These are phyloP conservation scores for Siniperca chuatsi DNA, from an alignment of 2,113 vertebrate species.

Conservation along the genomic window DNA sequence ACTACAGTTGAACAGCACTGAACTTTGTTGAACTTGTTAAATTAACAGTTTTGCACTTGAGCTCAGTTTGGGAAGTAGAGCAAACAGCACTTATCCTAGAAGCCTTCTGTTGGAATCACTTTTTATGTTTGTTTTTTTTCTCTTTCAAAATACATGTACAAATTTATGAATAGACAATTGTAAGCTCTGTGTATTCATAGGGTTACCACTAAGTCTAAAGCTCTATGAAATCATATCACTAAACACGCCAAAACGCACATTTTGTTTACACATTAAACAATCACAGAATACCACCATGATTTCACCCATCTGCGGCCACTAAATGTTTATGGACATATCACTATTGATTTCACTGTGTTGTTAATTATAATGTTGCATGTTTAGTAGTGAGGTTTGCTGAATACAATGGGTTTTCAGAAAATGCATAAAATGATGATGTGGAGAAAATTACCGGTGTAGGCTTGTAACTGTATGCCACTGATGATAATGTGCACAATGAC, in stretches of 20 bases:
- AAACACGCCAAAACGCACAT: not conserved
- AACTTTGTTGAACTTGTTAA: conserved; percentile 66
- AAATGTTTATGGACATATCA: not conserved
- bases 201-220: not conserved
- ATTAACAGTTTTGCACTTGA: conserved; percentile 49
- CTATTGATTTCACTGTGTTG: not conserved
- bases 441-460: not conserved
- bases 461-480: not conserved
- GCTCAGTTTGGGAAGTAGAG: conserved; percentile 38
- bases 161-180: not conserved
- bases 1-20: conserved; percentile 30
- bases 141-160: not conserved
- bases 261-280: not conserved
- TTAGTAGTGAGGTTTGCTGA: not conserved
- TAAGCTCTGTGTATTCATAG: not conserved
- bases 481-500: not conserved
- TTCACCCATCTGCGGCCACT: not conserved
- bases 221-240: not conserved
- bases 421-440: not conserved
- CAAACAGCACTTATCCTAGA: conserved; percentile 1
- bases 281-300: not conserved
- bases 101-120: not conserved
- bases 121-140: not conserved
- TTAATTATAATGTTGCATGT: not conserved
- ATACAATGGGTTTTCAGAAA: not conserved